phyloP scores from a whole-genome alignment of 2,888 invertebrate species.

The Orchesella flavescens region DNA sequence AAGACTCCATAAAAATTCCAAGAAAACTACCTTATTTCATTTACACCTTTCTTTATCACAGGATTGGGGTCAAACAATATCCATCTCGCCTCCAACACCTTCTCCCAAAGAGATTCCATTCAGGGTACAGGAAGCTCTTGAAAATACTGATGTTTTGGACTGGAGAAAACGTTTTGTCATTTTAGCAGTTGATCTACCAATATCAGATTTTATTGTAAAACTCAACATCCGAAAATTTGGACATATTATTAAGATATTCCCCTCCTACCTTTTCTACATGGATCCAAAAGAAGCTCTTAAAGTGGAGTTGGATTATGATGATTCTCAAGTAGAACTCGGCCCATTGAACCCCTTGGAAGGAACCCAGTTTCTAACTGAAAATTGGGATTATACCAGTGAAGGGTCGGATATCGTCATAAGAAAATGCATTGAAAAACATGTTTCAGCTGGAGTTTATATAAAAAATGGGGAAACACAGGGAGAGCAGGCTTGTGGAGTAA shows the following conservation, averaged over 20 bases:
- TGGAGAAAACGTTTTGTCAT: slow-evolving; percentile 17
- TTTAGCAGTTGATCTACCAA: slow-evolving; percentile 2
- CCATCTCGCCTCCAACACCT: slow-evolving; percentile 11
- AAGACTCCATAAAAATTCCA: not conserved
- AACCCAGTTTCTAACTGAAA: not conserved
- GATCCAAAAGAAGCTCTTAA: slow-evolving; percentile 29
- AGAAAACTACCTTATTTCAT: not conserved
- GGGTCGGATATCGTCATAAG: not conserved
- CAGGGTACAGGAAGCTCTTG: slow-evolving; percentile 9
- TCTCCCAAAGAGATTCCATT: too few species aligned
- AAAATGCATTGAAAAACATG: slow-evolving; percentile 11
- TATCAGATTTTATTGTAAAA: too few species aligned
- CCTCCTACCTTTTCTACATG: slow-evolving; percentile 37
- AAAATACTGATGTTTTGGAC: not conserved
- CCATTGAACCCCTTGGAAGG: slow-evolving; percentile 4
- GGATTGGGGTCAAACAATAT: slow-evolving; percentile 22
- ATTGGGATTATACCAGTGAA: not conserved
- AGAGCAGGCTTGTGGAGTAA: slow-evolving; percentile 1
- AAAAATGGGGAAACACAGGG: slow-evolving; percentile 14
- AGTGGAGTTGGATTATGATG: not conserved
- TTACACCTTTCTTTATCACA: not conserved
- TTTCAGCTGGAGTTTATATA: not conserved
- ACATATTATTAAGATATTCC: slow-evolving; percentile 27
- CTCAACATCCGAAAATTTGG: slow-evolving; percentile 14
- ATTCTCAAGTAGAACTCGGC: not conserved